Evolutionary conservation across 92 coral and sea anemone species (phyloP), one percentile per base, ranked within the genome.

Genomic region (Epizoanthus rinbou): DNA sequence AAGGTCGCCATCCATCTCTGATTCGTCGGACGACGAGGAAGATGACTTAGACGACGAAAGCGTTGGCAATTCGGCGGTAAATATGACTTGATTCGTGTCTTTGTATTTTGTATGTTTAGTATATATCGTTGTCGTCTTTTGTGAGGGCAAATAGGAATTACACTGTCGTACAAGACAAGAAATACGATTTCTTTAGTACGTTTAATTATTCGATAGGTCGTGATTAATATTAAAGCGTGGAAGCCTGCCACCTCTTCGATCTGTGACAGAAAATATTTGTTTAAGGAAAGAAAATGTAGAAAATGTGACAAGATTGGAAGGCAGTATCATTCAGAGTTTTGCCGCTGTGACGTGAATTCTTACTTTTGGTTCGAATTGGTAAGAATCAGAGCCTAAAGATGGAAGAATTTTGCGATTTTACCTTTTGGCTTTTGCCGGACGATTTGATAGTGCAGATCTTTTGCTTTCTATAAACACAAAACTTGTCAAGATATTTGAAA

Each of bases 1-100:
- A 85, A 91, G 98, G 89, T 93, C 95, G 89, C 98, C 99, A 78
- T 91, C 97, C 88, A 88, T 91, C 79, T 94, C 99, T 76, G 99
- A 97, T 85, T 97, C 99, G 80, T 96, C 98, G 52, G 99, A 93
- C 75, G 98, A 92, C 76, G 98, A 90, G 67, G 98, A 94, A 70
- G 98, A 94, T 69, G 97, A 95, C 73, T 67, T 87, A 41, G 98
- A 93, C 93, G 92, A 94, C 85, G 98, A 94, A 87, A 86, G 93
- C 87, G 87, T 91, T 74, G 94, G 90, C 57, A 90, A 89, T 75
- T 88, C 98, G 66, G 99, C 98, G 92, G 98, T 93, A 86, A 93
- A 86, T 65, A 73, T 54, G 43, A 69, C 80, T 89, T 85, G 22
- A 60, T 52, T 74, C 57, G 11, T 35, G 5, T 35, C 33, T 22